Evolutionary conservation across 2,888 invertebrate species (phyloP), one percentile per base, ranked within the genome.

Genomic region (Acronicta psi): DNA sequence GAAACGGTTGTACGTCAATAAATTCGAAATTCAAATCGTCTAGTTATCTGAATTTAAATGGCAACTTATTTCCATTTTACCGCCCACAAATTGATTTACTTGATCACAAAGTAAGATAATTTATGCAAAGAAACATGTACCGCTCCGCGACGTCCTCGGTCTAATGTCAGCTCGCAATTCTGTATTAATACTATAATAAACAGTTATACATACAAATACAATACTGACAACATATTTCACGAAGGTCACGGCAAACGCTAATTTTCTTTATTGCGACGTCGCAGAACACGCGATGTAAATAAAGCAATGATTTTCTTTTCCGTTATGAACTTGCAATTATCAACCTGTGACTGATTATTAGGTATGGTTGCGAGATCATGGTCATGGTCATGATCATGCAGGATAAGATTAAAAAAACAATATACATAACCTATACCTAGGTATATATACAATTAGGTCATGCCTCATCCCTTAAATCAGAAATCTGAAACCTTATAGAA

Each of bases 71-170:
- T 75, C 70, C 73, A 73, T 72, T 73, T 69, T 59, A 71, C 64
- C 64, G 73, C 71, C 74, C 71, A 69, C 64, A 76, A 82, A 83
- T 84, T 82, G 83, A 83, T 83, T 81, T 84, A 82, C 76, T 78
- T 65, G 74, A 69, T 80, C 73, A 75, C 79, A 79, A 80, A 77
- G 69, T 78, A 79, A 75, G 67, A 82, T 90, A 90, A 91, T 92
- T 92, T 91, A 92, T 91, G 89, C 90, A 85, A 89, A 89, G 83
- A 86, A 86, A 79, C 82, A 84, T 91, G 93, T 93, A 92, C 93
- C 93, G 87, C 84, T 63, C 82, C 69, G 93, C 69, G 93, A 93
- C 87, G 73, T 84, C 84, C 83, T 83, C 84, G 69, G 76, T 77
- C 46, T 90, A 90, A 89, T 88, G 84, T 73, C 59, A 55, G 51